Base-by-base conservation (phyloP, 92 coral and sea anemone species). In the Paragorgia papillata region DNA sequence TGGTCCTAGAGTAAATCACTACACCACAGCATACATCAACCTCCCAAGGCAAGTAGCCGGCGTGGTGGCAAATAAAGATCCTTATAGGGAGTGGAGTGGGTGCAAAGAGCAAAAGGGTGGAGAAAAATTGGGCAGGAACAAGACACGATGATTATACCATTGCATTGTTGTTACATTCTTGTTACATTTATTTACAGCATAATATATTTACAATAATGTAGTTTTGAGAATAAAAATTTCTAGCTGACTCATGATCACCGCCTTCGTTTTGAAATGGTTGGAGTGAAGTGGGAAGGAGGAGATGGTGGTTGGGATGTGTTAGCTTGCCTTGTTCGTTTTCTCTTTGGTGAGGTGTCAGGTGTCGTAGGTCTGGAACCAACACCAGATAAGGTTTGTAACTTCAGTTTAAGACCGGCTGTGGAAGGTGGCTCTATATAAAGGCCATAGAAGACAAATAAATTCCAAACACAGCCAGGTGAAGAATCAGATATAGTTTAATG, bases 291-390 rank as follows among this genome's bases (percentile, higher is more conserved):
- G 20, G 58, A 51, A 17, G 58, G 76, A 19, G 99, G 99, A 21
- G 99, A 95, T 7, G 99, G 86, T 0, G 99, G 99, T 83, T 95
- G 99, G 12, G 99, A 95, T 3, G 99, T 89, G 85, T 91, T 95
- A 9, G 87, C 99, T 55, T 89, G 96, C 51, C 99, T 88, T 12
- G 99, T 95, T 78, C 99, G 83, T 76, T 95, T 95, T 20, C 99
- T 83, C 80, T 95, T 95, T 39, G 99, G 99, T 31, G 99, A 95
- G 0, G 99, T 91, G 67, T 95, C 99, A n/a, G 99, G 99, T 7
- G 99, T 95, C 27, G 96, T 80, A 8, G 93, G 83, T 59, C 86
- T 87, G 31, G 97, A 92, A 19, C 96, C 74, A 54, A 81, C 81
- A 69, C 87, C 84, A 25, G 92, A 82, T 10, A 95, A 69, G 26